Conservation (phyloP, 2,888 invertebrate genomes). For the Meiosimyza platycephala region DNA sequence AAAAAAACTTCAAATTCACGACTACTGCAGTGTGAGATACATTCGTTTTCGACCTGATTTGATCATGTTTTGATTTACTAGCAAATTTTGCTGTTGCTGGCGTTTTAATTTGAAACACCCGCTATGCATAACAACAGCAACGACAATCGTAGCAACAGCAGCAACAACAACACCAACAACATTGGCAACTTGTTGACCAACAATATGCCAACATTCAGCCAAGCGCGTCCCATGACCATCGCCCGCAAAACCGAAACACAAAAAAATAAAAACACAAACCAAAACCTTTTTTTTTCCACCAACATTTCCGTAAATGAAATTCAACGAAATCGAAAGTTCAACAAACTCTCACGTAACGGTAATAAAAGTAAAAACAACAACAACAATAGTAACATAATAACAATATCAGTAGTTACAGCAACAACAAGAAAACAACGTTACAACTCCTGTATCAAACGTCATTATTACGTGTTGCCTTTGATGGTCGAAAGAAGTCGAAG, state of each 20-base stretch:
- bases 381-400: not conserved
- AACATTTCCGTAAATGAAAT: constrained; percentile 38
- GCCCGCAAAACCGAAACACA: constrained; percentile 6
- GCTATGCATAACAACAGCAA: not conserved
- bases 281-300: not conserved
- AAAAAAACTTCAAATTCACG: no score
- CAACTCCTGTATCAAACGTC: not conserved
- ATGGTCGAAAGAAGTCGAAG: not conserved
- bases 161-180: not conserved
- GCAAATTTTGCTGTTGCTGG: no score
- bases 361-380: constrained; percentile 8
- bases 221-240: constrained; percentile 26
- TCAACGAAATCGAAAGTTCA: constrained; percentile 64
- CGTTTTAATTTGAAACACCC: no score
- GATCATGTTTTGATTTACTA: no score
- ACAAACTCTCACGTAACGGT: constrained; percentile 56
- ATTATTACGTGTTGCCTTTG: not conserved
- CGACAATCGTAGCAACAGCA: not conserved
- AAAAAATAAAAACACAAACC: not conserved
- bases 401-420: not conserved
- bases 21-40: no score
- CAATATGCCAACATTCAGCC: constrained; percentile 2
- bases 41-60: no score
- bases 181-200: constrained; percentile 21
- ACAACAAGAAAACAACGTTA: not conserved